Conservation (phyloP, 2,113 vertebrate species). For the Bufo bufo region DNA sequence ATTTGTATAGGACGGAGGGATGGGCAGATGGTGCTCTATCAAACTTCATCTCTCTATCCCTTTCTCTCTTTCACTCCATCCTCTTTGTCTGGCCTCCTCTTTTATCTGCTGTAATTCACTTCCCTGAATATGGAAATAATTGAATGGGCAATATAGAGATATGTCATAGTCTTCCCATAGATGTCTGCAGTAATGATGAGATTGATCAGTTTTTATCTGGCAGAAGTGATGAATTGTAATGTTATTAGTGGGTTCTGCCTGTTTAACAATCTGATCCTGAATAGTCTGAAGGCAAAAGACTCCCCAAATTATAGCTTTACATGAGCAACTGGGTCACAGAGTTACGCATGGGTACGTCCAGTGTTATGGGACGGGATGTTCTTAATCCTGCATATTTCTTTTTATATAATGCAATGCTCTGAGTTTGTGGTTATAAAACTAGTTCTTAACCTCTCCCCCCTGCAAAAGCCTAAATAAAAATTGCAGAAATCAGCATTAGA, state of each 20-base stretch:
- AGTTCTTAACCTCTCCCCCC: too few relatives aligned
- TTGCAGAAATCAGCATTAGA: too few relatives aligned
- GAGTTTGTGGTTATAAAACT: too few relatives aligned
- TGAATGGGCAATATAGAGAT: neutral
- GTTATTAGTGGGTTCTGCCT: neutral
- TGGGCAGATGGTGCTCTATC: constrained; percentile 70
- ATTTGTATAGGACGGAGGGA: constrained; percentile 57
- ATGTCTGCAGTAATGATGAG: neutral
- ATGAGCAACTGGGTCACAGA: constrained; percentile 1
- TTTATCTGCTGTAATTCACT: constrained; percentile 32
- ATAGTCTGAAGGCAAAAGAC: neutral
- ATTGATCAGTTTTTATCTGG: neutral
- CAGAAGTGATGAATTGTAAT: neutral
- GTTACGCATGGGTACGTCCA: constrained; percentile 10
- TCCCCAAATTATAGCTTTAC: neutral
- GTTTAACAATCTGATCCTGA: neutral
- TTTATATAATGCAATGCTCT: neutral
- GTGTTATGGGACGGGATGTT: neutral
- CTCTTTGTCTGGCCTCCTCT: constrained; percentile 33
- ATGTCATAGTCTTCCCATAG: neutral
- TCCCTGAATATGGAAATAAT: constrained; percentile 9
- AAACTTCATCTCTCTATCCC: constrained; percentile 39
- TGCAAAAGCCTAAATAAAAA: too few relatives aligned
- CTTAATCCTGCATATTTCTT: neutral
- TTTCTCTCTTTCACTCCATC: neutral